Evolutionary conservation across 2,113 vertebrate genomes (phyloP), one percentile per base, ranked within the genome.

Genomic region (Anser cygnoides): DNA sequence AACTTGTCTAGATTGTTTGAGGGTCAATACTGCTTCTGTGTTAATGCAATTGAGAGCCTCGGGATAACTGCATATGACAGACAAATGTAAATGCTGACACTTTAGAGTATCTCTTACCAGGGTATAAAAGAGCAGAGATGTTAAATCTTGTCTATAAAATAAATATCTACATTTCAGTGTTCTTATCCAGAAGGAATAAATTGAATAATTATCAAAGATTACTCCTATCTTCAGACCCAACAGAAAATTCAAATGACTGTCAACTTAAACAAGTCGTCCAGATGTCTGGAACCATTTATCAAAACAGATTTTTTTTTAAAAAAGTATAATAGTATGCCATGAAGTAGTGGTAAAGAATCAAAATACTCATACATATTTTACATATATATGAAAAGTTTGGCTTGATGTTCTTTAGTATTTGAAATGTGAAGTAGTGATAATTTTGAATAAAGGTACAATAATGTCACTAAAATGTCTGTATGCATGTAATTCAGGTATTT

Each of bases 121-220:
- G 65, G 75, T 82, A 90, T 81, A 43, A 57, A 94, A 96, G 71
- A 94, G 68, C 44, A 87, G 73, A 94, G 92, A 65, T 91, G 74
- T 74, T 95, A 5, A 82, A 52, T 90, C 50, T 84, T 92, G 66
- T 88, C 62, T 89, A 91, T 71, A 95, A 93, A 94, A 94, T 82
- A 75, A 76, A 85, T 72, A 3, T 43, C 8, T 62, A 41, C 13
- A 15, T 44, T 96, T 95, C 73, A 87, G 92, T 79, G 89, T 91
- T 90, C 29, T 75, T 88, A 65, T 65, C 87, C 66, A 91, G 73
- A 91, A 95, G 89, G 86, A 92, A 85, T 85, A 82, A 73, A 86
- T 96, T 77, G 87, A 65, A 58, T 88, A 86, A 72, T 94, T 84
- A 91, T 88, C 68, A 95, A 87, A 95, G 67, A 26, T 87, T 93